Conservation (phyloP, 1,140 invertebrate species). For the Drosophila hydei region DNA sequence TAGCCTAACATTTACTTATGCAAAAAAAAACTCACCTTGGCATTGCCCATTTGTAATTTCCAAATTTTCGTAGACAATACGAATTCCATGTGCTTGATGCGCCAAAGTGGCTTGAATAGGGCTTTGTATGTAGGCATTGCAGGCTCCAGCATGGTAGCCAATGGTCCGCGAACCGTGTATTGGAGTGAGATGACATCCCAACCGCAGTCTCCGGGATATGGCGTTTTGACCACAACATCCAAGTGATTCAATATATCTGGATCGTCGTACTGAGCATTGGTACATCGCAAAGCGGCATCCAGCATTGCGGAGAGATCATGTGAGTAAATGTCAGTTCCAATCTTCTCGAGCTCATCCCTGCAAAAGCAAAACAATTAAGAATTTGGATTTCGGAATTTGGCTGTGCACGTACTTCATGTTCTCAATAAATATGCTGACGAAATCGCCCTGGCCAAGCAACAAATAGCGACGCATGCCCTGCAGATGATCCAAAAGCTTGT, state of each 20-base stretch:
- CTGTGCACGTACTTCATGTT: conserved; percentile 90
- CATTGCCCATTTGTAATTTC: conserved; percentile 93
- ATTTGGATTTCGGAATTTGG: neutral
- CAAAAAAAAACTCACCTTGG: conserved; percentile 85
- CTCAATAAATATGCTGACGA: conserved; percentile 96
- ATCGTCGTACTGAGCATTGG: conserved; percentile 97
- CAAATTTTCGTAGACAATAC: conserved; percentile 92
- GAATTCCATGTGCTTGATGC: conserved; percentile 97
- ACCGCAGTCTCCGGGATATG: conserved; percentile 92
- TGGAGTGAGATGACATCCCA: conserved; percentile 98
- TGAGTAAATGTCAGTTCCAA: conserved; percentile 93
- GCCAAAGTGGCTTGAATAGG: conserved; percentile 97
- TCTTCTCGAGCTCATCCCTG: conserved; percentile 94
- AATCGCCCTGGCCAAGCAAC: conserved; percentile 97
- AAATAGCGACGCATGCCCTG: conserved; percentile 95
- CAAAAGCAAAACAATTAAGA: conserved; percentile 33
- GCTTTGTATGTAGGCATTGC: conserved; percentile 93
- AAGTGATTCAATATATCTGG: conserved; percentile 94
- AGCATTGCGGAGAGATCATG: conserved; percentile 95
- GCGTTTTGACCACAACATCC: conserved; percentile 92
- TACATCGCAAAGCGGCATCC: conserved; percentile 95
- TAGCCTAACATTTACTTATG: neutral
- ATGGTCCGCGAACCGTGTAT: conserved; percentile 96
- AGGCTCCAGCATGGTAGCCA: conserved; percentile 95
- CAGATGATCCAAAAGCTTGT: conserved; percentile 95